Conservation (phyloP, 2,797 vertebrate species). For the Silurus lanzhouensis region DNA sequence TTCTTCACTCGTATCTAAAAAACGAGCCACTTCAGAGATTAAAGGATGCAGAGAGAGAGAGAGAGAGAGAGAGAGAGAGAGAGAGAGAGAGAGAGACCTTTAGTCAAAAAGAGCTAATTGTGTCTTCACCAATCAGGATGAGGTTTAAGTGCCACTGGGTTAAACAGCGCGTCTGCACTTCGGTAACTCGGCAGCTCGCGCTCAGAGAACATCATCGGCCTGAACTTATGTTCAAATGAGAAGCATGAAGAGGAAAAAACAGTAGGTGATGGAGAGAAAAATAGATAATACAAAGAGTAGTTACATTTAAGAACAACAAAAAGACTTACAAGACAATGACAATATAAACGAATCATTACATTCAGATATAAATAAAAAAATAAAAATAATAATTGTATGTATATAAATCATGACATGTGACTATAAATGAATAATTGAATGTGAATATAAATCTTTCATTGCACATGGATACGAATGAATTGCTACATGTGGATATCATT, state of each 20-base stretch:
- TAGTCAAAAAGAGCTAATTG: constrained; percentile 27
- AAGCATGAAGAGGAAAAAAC: not conserved
- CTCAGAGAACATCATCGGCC: not conserved
- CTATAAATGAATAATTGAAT: not conserved
- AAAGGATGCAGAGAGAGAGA: constrained; percentile 1
- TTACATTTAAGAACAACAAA: not conserved
- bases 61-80: constrained; percentile 16
- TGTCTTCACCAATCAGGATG: constrained; percentile 22
- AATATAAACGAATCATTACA: not conserved
- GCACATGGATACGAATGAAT: too few species aligned
- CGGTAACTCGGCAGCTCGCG: not conserved
- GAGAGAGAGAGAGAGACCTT: constrained; percentile 17
- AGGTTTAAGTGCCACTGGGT: not conserved
- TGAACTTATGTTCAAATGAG: not conserved
- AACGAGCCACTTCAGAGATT: constrained; percentile 14
- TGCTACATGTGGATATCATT: too few species aligned
- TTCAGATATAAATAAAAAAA: not conserved
- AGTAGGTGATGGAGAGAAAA: not conserved
- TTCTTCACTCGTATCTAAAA: constrained; percentile 33
- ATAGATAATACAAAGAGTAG: too few species aligned
- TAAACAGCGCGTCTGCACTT: not conserved
- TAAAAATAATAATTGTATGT: not conserved
- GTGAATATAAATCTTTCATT: not conserved
- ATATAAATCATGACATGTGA: not conserved
- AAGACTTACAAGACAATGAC: not conserved